These are phyloP conservation scores for Alitta virens DNA, from an alignment of 2,888 invertebrate genomes.

Conservation along the genomic window DNA sequence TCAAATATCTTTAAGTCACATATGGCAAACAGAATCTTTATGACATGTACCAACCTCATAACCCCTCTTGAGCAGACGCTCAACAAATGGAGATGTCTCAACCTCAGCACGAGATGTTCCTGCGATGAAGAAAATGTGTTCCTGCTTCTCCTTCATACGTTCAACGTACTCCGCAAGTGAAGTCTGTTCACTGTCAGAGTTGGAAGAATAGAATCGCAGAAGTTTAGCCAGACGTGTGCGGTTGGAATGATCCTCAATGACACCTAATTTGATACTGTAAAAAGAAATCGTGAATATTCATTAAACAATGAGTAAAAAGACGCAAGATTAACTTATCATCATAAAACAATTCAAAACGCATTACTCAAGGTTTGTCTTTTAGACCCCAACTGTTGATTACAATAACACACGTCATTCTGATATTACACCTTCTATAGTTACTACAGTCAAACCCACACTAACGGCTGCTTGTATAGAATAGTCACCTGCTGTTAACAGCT, in stretches of 20 bases:
- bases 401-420: too few species aligned
- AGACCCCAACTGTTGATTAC: too few species aligned
- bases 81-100: constrained; percentile 86
- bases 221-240: constrained; percentile 93
- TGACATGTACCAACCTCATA: constrained; percentile 73
- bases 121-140: constrained; percentile 94
- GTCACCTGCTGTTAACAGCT: too few species aligned
- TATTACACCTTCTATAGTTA: too few species aligned
- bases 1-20: too few species aligned
- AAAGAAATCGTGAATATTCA: constrained; percentile 3
- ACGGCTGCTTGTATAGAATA: too few species aligned
- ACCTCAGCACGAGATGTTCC: constrained; percentile 91
- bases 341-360: too few species aligned
- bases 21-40: too few species aligned
- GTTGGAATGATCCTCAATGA: constrained; percentile 97
- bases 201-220: constrained; percentile 81
- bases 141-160: constrained; percentile 93
- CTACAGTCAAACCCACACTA: too few species aligned
- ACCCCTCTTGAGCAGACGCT: constrained; percentile 85
- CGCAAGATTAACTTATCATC: too few species aligned
- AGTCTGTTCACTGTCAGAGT: constrained; percentile 65
- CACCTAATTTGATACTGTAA: constrained; percentile 82
- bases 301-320: too few species aligned
- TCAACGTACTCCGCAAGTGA: constrained; percentile 84
- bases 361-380: too few species aligned